Conservation (phyloP, 2,888 invertebrate species). For the Platycnemis pennipes region DNA sequence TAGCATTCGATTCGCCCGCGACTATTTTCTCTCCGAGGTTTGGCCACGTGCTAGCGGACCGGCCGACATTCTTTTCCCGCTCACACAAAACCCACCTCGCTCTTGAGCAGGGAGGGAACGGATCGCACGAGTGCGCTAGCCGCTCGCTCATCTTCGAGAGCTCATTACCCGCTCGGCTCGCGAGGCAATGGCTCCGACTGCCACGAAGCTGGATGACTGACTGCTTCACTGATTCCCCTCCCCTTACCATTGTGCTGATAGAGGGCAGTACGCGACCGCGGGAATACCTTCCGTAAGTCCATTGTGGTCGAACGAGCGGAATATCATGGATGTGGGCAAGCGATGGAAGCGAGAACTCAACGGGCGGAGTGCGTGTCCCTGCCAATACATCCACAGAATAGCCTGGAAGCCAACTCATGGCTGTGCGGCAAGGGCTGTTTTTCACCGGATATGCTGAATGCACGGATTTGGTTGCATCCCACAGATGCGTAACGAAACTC, state of each 20-base stretch:
- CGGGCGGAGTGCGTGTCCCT: too few species aligned
- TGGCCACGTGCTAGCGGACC: not conserved
- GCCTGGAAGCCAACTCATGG: too few species aligned
- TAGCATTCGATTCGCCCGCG: not conserved
- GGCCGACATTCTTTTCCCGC: not conserved
- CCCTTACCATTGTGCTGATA: not conserved
- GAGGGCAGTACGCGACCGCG: not conserved
- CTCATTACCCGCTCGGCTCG: constrained; percentile 29
- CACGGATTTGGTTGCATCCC: too few species aligned
- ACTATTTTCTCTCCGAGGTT: not conserved
- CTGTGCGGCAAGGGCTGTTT: too few species aligned
- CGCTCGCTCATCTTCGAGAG: constrained; percentile 44
- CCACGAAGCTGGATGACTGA: not conserved
- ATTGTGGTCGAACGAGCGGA: not conserved
- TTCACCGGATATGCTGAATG: too few species aligned
- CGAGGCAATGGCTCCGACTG: not conserved
- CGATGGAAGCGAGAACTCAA: too few species aligned
- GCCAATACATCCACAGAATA: too few species aligned
- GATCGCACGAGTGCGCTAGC: not conserved
- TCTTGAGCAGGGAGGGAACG: constrained; percentile 21
- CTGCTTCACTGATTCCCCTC: not conserved
- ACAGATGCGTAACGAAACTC: too few species aligned
- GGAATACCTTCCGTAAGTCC: not conserved
- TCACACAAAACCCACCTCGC: not conserved
- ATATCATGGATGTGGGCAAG: too few species aligned